These are phyloP conservation scores for human (Homo sapiens) DNA, from an alignment of 2,113 vertebrate species.

Conservation along the genomic window GRCh38 chrX:118988001-118988500, in stretches of 20 bases:
- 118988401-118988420: neutral
- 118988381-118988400: neutral
- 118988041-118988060: neutral
- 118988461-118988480: neutral
- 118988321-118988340: neutral
- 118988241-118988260: neutral
- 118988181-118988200: neutral
- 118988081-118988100: neutral
- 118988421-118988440: neutral
- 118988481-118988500: neutral
- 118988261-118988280: neutral
- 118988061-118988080: neutral
- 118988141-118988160: slow-evolving; percentile 6
- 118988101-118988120: neutral
- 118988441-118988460: neutral
- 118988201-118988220: neutral
- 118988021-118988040: neutral
- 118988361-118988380: neutral
- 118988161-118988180: neutral
- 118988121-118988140: neutral
- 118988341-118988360: neutral
- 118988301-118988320: neutral
- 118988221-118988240: neutral
- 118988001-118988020: neutral
- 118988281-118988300: slow-evolving; percentile 21